These are phyloP conservation scores for Drosophila parabipectinata DNA, from an alignment of 1,140 invertebrate genomes.

Conservation along the genomic window DNA sequence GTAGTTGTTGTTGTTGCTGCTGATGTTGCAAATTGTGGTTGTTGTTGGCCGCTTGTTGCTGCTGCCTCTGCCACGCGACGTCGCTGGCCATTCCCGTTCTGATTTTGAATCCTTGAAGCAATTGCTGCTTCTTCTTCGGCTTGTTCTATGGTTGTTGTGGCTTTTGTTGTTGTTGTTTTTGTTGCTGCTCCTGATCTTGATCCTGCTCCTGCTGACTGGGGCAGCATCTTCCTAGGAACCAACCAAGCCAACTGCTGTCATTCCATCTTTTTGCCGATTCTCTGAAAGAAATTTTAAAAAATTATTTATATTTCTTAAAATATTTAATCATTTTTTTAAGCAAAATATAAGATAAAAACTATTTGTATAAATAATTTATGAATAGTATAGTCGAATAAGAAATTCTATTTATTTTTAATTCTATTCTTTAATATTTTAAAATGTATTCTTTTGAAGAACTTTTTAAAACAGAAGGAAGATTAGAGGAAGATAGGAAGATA, in stretches of 20 bases:
- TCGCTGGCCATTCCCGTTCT: slow-evolving; percentile 65
- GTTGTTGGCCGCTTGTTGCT: slow-evolving; percentile 38
- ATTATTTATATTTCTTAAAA: background rate
- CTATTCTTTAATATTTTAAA: too few relatives aligned
- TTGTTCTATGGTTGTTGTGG: slow-evolving; percentile 1
- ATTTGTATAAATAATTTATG: too few relatives aligned
- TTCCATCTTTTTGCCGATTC: slow-evolving; percentile 56
- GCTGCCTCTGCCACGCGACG: slow-evolving; percentile 68
- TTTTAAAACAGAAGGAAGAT: too few relatives aligned
- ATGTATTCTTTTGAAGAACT: too few relatives aligned
- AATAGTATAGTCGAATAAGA: too few relatives aligned
- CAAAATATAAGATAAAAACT: too few relatives aligned
- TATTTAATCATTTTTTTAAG: too few relatives aligned
- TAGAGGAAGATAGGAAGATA: too few relatives aligned
- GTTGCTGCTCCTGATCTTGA: slow-evolving; percentile 2
- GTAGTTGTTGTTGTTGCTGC: slow-evolving; percentile 20
- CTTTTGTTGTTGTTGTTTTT: background rate
- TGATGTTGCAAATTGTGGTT: slow-evolving; percentile 9
- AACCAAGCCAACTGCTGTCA: slow-evolving; percentile 50
- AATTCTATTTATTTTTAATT: too few relatives aligned
- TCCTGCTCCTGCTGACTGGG: slow-evolving; percentile 48
- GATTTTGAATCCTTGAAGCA: slow-evolving; percentile 10
- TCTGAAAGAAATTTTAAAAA: background rate
- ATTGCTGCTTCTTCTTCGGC: slow-evolving; percentile 23
- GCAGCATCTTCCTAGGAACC: slow-evolving; percentile 63